A percentile compares a stretch with the other conserved stretches of the same genome.
These are phyloP conservation scores for Drosophila gaucha DNA, from an alignment of 2,888 invertebrate genomes.

Conservation along the genomic window DNA sequence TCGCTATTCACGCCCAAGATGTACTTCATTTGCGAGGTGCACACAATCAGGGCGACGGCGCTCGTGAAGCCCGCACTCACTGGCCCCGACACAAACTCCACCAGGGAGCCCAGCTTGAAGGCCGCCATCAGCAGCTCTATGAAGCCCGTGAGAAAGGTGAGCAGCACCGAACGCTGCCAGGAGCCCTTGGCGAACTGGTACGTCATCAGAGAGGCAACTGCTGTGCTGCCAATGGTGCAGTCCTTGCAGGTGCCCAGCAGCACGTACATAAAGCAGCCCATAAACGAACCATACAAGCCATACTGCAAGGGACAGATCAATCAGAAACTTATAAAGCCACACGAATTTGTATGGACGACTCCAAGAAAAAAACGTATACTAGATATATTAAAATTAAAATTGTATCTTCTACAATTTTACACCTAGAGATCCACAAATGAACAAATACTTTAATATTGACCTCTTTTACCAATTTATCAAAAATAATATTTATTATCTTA, in stretches of 20 bases:
- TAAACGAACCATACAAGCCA: conserved; percentile 96
- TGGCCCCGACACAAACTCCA: conserved; percentile 95
- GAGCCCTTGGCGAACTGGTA: conserved; percentile 90
- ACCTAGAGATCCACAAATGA: too few relatives aligned
- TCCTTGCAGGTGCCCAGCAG: conserved; percentile 96
- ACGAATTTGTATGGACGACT: neutral
- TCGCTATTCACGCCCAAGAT: conserved; percentile 90
- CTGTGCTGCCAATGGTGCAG: conserved; percentile 96
- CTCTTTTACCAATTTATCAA: too few relatives aligned
- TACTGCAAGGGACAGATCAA: conserved; percentile 87
- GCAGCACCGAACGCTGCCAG: conserved; percentile 89
- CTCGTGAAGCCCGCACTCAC: conserved; percentile 95
- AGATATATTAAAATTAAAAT: too few relatives aligned
- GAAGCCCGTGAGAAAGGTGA: conserved; percentile 91
- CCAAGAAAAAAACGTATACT: too few relatives aligned
- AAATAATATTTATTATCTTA: too few relatives aligned
- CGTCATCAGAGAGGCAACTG: conserved; percentile 94
- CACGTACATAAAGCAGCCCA: conserved; percentile 95
- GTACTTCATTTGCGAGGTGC: conserved; percentile 94
- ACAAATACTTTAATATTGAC: too few relatives aligned
- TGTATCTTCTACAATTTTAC: too few relatives aligned
- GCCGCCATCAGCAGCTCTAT: conserved; percentile 92
- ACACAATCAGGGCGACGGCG: conserved; percentile 94
- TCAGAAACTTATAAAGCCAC: too few relatives aligned
- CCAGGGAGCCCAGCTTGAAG: conserved; percentile 92